Evolutionary conservation across 2,888 invertebrate species (phyloP), one percentile per base, ranked within the genome.

Genomic region (Clepsis dumicolana): DNA sequence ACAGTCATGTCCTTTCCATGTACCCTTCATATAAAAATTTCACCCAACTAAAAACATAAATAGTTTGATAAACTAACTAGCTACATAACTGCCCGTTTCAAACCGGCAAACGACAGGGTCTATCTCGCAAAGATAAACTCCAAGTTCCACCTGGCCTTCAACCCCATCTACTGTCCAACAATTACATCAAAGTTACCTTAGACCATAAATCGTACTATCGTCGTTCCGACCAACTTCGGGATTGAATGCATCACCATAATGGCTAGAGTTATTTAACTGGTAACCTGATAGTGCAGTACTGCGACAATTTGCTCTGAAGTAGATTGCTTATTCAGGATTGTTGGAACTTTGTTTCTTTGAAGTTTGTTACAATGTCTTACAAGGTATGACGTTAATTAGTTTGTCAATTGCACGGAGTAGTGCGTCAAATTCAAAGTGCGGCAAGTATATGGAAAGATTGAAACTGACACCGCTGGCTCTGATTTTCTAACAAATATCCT

Each of bases 201-300:
- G 1, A 56, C 53, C 24, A 48, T 57, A 59, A 59, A 59, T 64
- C 52, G 38, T 41, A 8, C 29, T 16, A 16, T 14, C 4, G n/a
- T 24, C 18, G 29, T 1, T 25, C 8, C 16, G 48, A 27, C 48
- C 18, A 68, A 68, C 32, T 68, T 64, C 27, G 21, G n/a, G 25
- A 52, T 44, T 64, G 44, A 59, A 59, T 64, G 68, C 64, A 59
- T 59, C 59, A 32, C 10, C 38, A 41, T 56, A 68, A 64, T 44
- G 52, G 63, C 18, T 7, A 0, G 56, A 38, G 52, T 64, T 59
- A 59, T 59, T 64, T 57, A 59, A 52, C 29, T 52, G n/a, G 68
- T 32, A 50, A 57, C 27, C 38, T 52, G 64, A 59, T 53, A 68
- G 63, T 63, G 52, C 25, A 38, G 44, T 44, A 61, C 41, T n/a